Evolutionary conservation across 2,888 invertebrate species (phyloP).

Genomic region (Aelia acuminata): DNA sequence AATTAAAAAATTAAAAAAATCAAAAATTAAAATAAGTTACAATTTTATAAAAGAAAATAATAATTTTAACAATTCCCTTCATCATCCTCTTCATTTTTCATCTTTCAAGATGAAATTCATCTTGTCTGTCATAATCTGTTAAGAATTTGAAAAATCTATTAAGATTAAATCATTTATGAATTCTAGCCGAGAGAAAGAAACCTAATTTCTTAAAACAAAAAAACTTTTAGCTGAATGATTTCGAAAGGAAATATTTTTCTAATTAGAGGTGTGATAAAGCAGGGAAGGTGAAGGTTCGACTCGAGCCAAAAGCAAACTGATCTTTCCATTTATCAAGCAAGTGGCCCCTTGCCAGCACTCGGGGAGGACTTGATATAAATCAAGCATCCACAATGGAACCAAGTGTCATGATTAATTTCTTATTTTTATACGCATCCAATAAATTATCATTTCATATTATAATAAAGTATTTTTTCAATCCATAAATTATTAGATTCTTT

Average conservation of each 20-base stretch:
- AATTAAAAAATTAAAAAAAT: no score
- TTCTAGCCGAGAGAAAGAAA: no score
- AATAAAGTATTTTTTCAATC: not conserved
- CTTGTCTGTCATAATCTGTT: no score
- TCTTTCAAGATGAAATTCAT: no score
- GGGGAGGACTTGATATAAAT: slow-evolving; percentile 17
- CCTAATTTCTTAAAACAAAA: not conserved
- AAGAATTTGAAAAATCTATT: no score
- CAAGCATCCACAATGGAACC: slow-evolving; percentile 19
- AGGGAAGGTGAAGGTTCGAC: not conserved
- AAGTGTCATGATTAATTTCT: slow-evolving; percentile 19
- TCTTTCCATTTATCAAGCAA: slow-evolving; percentile 2
- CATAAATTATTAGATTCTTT: not conserved
- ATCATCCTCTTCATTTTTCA: no score
- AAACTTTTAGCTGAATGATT: not conserved
- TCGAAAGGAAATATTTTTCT: not conserved
- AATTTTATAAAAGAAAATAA: no score
- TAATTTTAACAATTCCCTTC: no score
- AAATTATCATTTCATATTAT: not conserved
- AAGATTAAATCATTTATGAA: no score
- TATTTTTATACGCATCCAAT: not conserved
- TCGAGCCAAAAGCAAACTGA: slow-evolving; percentile 21
- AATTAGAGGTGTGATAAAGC: slow-evolving; percentile 29
- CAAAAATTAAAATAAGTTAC: no score
- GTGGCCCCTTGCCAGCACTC: slow-evolving; percentile 18